Evolutionary conservation across 2,888 invertebrate species (phyloP).

Genomic region (Bimastos eiseni): DNA sequence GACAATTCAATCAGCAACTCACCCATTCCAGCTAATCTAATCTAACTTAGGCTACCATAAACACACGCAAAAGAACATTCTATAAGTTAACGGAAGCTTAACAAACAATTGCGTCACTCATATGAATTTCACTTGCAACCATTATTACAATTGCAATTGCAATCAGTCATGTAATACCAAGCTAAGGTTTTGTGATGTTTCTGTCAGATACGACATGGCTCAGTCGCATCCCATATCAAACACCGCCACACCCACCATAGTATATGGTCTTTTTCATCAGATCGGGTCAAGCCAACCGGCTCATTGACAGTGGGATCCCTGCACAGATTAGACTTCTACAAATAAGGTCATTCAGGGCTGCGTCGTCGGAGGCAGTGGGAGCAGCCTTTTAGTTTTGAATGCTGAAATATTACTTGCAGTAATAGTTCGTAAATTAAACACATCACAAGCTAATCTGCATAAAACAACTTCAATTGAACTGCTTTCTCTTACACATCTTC

Average conservation of each 20-base stretch:
- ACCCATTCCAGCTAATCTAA: neutral
- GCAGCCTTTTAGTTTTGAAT: neutral
- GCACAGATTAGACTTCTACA: too few relatives aligned
- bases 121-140: neutral
- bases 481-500: constrained; percentile 60
- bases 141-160: neutral
- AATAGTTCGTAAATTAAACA: neutral
- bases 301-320: too few relatives aligned
- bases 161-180: neutral
- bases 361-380: too few relatives aligned
- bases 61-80: neutral
- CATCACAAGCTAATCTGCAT: neutral
- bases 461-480: neutral
- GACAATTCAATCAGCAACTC: neutral
- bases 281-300: too few relatives aligned
- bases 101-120: neutral
- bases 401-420: neutral
- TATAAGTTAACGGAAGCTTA: neutral
- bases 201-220: too few relatives aligned
- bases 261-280: too few relatives aligned
- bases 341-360: too few relatives aligned
- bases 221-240: too few relatives aligned
- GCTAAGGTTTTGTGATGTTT: too few relatives aligned
- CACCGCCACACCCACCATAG: too few relatives aligned
- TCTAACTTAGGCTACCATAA: neutral